These are phyloP conservation scores for Eulithis testata DNA, from an alignment of 2,888 invertebrate genomes.

Conservation along the genomic window DNA sequence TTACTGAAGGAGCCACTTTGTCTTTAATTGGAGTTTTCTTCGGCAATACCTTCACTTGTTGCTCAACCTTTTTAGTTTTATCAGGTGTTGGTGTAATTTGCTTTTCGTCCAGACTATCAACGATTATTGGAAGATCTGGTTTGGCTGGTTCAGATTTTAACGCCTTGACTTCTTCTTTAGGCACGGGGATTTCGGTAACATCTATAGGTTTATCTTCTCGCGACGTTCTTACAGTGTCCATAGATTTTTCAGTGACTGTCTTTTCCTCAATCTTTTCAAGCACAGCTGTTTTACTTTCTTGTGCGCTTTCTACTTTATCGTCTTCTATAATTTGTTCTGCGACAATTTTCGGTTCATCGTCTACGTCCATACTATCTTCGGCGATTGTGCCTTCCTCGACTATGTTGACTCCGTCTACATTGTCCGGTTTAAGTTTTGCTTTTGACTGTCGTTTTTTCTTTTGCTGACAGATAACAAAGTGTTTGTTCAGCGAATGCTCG, in stretches of 20 bases:
- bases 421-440: conserved; percentile 47
- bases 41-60: conserved; percentile 46
- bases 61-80: conserved; percentile 50
- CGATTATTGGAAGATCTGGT: conserved; percentile 38
- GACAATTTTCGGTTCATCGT: conserved; percentile 39
- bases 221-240: conserved; percentile 14
- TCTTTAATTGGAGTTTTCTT: conserved; percentile 60
- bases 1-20: conserved; percentile 52
- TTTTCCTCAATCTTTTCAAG: conserved; percentile 38
- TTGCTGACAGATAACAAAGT: conserved; percentile 66
- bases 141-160: conserved; percentile 39
- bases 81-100: conserved; percentile 43
- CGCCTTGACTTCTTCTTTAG: conserved; percentile 37
- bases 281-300: conserved; percentile 10
- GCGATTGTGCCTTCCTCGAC: conserved; percentile 38
- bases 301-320: conserved; percentile 15
- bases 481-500: conserved; percentile 78
- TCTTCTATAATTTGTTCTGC: conserved; percentile 35
- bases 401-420: conserved; percentile 39
- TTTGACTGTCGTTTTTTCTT: conserved; percentile 75
- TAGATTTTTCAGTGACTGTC: conserved; percentile 27
- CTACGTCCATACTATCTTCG: conserved; percentile 38
- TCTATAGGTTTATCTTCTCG: conserved; percentile 25
- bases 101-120: conserved; percentile 33
- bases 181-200: conserved; percentile 35